Conservation (phyloP, 2,888 invertebrate species). For the Eudasyphora cyanicolor region DNA sequence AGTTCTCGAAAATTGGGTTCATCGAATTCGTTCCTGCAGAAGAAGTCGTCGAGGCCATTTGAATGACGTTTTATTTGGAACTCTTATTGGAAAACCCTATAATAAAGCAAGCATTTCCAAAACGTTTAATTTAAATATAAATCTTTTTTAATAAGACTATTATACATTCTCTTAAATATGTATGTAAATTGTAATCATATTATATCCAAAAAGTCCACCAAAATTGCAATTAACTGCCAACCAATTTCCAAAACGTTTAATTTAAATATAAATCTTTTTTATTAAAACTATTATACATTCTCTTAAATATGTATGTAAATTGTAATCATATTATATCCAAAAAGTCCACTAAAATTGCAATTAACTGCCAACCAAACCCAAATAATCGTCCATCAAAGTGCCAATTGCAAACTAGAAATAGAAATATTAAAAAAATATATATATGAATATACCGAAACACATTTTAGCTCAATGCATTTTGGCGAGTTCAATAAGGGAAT, state of each 20-base stretch:
- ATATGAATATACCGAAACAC: too few species aligned
- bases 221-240: conserved; percentile 77
- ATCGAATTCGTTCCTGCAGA: too few species aligned
- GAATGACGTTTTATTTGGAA: too few species aligned
- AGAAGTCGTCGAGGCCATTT: too few species aligned
- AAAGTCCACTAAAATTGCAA: conserved; percentile 19
- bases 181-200: conserved; percentile 36
- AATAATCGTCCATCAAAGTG: conserved; percentile 98
- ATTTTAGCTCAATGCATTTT: too few species aligned
- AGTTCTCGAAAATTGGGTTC: too few species aligned
- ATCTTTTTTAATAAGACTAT: conserved; percentile 51
- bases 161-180: conserved; percentile 36
- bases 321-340: background rate
- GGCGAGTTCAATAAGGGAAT: too few species aligned
- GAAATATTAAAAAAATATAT: too few species aligned
- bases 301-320: conserved; percentile 43
- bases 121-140: background rate
- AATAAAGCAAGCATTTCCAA: too few species aligned
- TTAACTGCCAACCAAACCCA: conserved; percentile 86
- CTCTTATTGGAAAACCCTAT: too few species aligned
- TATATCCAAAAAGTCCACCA: background rate
- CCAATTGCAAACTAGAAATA: conserved; percentile 97
- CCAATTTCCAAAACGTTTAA: conserved; percentile 76
- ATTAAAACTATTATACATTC: conserved; percentile 53
- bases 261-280: conserved; percentile 20